These are phyloP conservation scores for Cephus nigrinus DNA, from an alignment of 2,888 invertebrate genomes.

Conservation along the genomic window DNA sequence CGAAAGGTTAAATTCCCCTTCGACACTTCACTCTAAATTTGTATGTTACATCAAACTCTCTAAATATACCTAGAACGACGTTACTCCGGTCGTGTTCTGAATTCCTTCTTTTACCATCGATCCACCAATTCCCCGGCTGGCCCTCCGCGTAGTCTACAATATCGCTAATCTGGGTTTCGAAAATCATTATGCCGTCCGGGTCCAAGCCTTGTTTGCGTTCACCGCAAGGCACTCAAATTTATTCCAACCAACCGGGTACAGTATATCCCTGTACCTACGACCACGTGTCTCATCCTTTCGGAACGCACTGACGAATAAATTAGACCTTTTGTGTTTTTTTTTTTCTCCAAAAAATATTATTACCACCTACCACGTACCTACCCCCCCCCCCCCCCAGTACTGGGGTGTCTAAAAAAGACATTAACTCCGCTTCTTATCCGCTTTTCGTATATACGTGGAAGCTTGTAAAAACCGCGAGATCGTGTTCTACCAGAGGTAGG, in stretches of 20 bases:
- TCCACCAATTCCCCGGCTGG: neutral
- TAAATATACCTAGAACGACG: neutral
- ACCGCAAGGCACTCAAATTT: neutral
- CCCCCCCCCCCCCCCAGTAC: neutral
- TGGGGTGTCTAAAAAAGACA: neutral
- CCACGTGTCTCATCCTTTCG: neutral
- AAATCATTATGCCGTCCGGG: neutral
- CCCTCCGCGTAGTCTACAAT: neutral
- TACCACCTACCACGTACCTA: neutral
- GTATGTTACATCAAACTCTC: neutral
- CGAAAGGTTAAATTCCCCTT: neutral
- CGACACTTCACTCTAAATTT: conserved; percentile 1
- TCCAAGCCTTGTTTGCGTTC: neutral
- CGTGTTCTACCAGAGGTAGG: conserved; percentile 17
- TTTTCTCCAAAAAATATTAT: neutral
- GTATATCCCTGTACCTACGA: neutral
- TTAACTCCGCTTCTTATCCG: neutral
- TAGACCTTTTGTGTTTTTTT: neutral
- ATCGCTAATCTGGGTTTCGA: neutral
- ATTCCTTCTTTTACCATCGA: neutral
- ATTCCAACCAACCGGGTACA: too few relatives aligned
- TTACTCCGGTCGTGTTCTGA: neutral
- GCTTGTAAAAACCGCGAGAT: neutral
- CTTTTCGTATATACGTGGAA: neutral
- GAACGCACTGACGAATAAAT: neutral